Conservation (phyloP, 2,113 vertebrate species). For the Thalassarche chlororhynchos region DNA sequence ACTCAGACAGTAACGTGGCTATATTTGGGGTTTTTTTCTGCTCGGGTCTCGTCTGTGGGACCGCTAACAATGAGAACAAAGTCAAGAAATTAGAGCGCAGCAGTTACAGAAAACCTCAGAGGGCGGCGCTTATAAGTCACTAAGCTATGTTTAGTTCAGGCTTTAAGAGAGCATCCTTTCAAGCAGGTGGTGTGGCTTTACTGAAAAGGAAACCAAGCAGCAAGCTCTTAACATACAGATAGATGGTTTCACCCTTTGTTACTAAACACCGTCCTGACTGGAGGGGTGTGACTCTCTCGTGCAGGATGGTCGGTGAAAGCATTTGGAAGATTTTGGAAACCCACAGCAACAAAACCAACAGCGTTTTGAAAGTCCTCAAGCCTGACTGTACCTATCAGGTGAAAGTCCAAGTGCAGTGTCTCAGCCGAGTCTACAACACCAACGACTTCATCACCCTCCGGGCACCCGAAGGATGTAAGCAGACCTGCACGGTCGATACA, state of each 20-base stretch:
- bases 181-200: neutral
- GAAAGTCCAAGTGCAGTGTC: conserved; percentile 94
- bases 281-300: neutral
- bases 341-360: conserved; percentile 92
- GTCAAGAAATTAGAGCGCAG: neutral
- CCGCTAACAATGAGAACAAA: neutral
- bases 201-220: neutral
- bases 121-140: neutral
- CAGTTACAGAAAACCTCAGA: neutral
- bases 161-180: neutral
- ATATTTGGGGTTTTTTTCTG: neutral
- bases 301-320: conserved; percentile 85
- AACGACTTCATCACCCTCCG: conserved; percentile 89
- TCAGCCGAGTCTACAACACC: conserved; percentile 88
- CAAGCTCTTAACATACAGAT: neutral
- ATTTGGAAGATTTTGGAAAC: conserved; percentile 90
- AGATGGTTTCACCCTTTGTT: neutral
- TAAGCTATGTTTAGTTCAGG: neutral
- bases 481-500: accelerated
- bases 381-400: conserved; percentile 94
- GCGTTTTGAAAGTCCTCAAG: conserved; percentile 84
- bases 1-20: neutral
- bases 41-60: neutral
- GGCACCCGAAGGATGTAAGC: conserved; percentile 94
- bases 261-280: neutral